These are phyloP conservation scores for Thermophis baileyi DNA, from an alignment of 2,113 vertebrate genomes.

Conservation along the genomic window DNA sequence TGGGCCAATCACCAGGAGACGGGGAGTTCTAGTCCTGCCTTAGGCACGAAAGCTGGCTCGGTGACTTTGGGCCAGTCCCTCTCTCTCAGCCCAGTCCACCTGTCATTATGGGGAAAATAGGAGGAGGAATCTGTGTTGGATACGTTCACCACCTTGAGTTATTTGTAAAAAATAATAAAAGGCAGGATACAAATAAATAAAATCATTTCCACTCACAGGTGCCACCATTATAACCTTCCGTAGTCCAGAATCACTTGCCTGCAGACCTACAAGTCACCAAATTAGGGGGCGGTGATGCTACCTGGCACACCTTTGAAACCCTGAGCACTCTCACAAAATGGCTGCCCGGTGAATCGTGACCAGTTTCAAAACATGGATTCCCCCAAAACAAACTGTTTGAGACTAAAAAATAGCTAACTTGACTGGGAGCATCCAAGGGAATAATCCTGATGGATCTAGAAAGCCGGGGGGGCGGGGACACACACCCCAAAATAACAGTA, in stretches of 20 bases:
- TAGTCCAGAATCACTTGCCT: background rate
- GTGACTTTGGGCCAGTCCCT: background rate
- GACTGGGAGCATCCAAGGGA: background rate
- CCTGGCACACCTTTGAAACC: background rate
- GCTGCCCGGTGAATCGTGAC: background rate
- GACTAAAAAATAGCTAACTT: background rate
- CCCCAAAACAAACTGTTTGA: background rate
- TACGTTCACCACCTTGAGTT: background rate
- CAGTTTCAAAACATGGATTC: background rate
- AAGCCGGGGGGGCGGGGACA: accelerated
- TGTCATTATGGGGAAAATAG: background rate
- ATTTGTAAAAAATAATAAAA: background rate
- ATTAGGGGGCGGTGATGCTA: background rate
- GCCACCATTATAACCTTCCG: background rate
- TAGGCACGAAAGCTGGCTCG: background rate
- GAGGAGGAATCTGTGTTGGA: background rate
- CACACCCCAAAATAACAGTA: background rate
- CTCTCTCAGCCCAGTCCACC: background rate
- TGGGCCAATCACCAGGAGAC: background rate
- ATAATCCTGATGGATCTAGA: background rate
- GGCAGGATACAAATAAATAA: background rate
- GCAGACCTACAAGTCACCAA: background rate
- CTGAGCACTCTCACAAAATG: background rate
- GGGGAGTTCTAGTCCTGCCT: background rate
- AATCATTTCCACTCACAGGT: background rate